Conservation (phyloP, 2,113 vertebrate species). For the Stigmatopora nigra region DNA sequence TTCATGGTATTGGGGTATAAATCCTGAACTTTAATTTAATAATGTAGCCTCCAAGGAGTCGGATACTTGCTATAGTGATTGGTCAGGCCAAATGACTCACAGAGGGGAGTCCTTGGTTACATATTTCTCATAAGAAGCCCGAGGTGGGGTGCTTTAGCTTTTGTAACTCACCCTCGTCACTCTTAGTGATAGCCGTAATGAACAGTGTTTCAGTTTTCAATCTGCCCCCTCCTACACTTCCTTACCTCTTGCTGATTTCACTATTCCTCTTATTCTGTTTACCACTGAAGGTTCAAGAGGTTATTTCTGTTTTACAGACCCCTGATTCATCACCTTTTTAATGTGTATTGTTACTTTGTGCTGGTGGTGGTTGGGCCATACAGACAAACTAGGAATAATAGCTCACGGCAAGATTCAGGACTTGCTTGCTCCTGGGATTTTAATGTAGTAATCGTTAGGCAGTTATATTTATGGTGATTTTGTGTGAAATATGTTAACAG, state of each 20-base stretch:
- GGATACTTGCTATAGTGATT: conserved; percentile 36
- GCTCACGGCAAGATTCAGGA: conserved; percentile 30
- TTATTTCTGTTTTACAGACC: conserved; percentile 44
- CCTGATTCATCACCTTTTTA: conserved; percentile 52
- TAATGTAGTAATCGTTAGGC: conserved; percentile 36
- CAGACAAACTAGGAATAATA: conserved; percentile 45
- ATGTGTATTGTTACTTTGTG: conserved; percentile 12
- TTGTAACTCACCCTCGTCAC: conserved; percentile 19
- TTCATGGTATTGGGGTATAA: conserved; percentile 49
- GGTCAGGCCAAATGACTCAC: conserved; percentile 34
- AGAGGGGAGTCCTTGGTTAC: conserved; percentile 42
- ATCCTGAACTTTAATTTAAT: conserved; percentile 59
- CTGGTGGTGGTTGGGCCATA: conserved; percentile 24
- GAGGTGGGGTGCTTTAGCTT: conserved; percentile 20
- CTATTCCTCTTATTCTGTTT: conserved; percentile 25
- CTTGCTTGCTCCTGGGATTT: conserved; percentile 55
- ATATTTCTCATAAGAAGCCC: conserved; percentile 30
- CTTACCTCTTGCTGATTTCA: conserved; percentile 15
- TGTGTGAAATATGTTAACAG: conserved; percentile 18
- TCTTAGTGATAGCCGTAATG: conserved; percentile 26
- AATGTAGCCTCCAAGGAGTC: conserved; percentile 27
- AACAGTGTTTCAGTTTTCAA: conserved; percentile 40
- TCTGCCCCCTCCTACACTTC: conserved; percentile 18
- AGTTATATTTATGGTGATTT: conserved; percentile 37
- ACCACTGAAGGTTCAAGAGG: conserved; percentile 45